These are phyloP conservation scores for Entomobrya proxima DNA, from an alignment of 2,888 invertebrate genomes.

Conservation along the genomic window DNA sequence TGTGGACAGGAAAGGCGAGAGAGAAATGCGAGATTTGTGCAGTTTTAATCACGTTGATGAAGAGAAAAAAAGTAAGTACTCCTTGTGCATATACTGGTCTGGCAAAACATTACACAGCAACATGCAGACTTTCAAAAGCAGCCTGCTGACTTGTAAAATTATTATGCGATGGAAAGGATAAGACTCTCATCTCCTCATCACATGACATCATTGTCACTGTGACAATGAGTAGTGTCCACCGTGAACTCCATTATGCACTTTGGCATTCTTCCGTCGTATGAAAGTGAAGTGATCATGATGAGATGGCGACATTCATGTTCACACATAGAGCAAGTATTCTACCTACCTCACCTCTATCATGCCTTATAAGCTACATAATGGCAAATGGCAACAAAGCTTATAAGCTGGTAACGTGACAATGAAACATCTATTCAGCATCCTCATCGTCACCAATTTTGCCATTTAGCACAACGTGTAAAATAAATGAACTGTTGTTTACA, in stretches of 20 bases:
- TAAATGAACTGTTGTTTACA: slow-evolving; percentile 13
- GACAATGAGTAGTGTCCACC: slow-evolving; percentile 7
- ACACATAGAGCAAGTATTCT: background rate
- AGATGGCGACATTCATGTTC: background rate
- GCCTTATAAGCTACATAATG: background rate
- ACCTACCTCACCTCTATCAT: background rate
- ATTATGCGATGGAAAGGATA: slow-evolving; percentile 19
- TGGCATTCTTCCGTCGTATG: slow-evolving; percentile 25
- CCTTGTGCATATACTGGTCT: background rate
- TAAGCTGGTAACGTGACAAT: slow-evolving; percentile 8
- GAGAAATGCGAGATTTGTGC: slow-evolving; percentile 34
- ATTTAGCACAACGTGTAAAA: background rate
- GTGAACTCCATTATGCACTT: slow-evolving; percentile 25
- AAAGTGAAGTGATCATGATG: slow-evolving; percentile 31
- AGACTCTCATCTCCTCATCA: slow-evolving; percentile 28
- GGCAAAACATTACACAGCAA: background rate
- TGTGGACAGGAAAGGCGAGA: background rate
- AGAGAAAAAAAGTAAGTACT: background rate
- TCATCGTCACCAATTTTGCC: background rate
- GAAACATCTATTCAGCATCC: background rate
- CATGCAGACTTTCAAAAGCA: slow-evolving; percentile 13
- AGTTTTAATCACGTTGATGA: slow-evolving; percentile 46
- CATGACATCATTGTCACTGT: slow-evolving; percentile 5
- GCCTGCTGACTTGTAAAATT: background rate
- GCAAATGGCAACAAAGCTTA: background rate